These are phyloP conservation scores for Labroides dimidiatus DNA, from an alignment of 2,797 vertebrate genomes.

Conservation along the genomic window DNA sequence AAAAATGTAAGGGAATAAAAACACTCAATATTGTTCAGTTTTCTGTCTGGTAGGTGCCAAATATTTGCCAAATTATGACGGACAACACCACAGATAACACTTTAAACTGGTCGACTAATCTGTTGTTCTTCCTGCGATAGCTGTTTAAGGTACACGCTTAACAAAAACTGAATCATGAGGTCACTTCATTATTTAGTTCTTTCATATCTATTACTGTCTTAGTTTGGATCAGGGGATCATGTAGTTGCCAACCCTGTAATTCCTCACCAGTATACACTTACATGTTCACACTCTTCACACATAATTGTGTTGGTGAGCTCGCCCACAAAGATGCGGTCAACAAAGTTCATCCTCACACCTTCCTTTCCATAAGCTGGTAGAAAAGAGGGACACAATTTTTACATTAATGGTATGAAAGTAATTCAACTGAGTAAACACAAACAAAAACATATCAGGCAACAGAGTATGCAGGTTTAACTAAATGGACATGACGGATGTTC, in stretches of 20 bases:
- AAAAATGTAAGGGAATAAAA: neutral
- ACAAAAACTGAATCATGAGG: neutral
- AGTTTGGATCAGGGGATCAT: slow-evolving; percentile 8
- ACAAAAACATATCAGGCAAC: neutral
- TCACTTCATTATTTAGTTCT: neutral
- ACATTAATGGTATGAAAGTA: neutral
- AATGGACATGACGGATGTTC: neutral
- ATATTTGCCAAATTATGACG: neutral
- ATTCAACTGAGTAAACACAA: neutral
- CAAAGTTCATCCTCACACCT: slow-evolving; percentile 98
- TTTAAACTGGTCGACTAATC: neutral
- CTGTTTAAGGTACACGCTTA: neutral
- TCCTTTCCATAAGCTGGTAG: slow-evolving; percentile 95
- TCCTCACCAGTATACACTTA: slow-evolving; percentile 79
- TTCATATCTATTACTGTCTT: neutral
- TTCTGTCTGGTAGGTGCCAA: neutral
- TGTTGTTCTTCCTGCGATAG: too few relatives aligned
- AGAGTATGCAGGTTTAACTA: neutral
- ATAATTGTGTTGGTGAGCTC: slow-evolving; percentile 99
- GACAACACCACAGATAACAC: slow-evolving; percentile 4
- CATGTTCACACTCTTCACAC: slow-evolving; percentile 98
- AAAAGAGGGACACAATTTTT: slow-evolving; percentile 12
- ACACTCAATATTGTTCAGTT: too few relatives aligned
- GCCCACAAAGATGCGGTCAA: slow-evolving; percentile 97
- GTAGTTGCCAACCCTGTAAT: neutral